Evolutionary conservation across 2,888 invertebrate species (phyloP).

Genomic region (Tenthredo distinguenda): DNA sequence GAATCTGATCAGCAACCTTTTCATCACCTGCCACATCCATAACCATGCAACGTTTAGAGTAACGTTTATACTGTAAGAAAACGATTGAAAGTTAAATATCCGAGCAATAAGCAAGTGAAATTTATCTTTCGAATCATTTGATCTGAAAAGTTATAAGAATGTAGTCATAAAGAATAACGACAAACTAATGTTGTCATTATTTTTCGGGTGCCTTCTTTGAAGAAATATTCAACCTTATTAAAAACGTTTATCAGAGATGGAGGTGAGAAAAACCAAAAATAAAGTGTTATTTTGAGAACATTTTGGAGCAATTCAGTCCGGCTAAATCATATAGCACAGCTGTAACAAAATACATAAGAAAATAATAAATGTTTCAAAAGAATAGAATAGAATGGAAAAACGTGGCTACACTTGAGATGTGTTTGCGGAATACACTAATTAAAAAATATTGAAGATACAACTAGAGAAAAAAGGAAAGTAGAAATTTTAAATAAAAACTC

Average conservation of each 20-base stretch:
- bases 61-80: not conserved
- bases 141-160: not conserved
- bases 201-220: not conserved
- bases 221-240: not conserved
- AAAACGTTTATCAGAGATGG: not conserved
- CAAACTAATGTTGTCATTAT: not conserved
- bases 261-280: conserved; percentile 6
- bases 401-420: not conserved
- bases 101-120: conserved; percentile 27
- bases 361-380: conserved; percentile 25
- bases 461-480: conserved; percentile 5
- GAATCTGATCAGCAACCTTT: not conserved
- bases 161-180: not conserved
- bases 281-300: not conserved
- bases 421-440: not conserved
- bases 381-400: not conserved
- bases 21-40: conserved; percentile 19
- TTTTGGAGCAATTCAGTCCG: conserved; percentile 18
- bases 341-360: conserved; percentile 18
- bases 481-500: conserved; percentile 12
- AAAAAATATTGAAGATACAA: conserved; percentile 16
- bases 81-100: conserved; percentile 30
- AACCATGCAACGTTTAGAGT: not conserved
- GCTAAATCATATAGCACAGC: not conserved
- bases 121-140: conserved; percentile 15